A percentile compares a stretch with the other conserved stretches of the same genome.
phyloP scores from a whole-genome alignment of 2,113 vertebrate genomes.

The Furnarius figulus region DNA sequence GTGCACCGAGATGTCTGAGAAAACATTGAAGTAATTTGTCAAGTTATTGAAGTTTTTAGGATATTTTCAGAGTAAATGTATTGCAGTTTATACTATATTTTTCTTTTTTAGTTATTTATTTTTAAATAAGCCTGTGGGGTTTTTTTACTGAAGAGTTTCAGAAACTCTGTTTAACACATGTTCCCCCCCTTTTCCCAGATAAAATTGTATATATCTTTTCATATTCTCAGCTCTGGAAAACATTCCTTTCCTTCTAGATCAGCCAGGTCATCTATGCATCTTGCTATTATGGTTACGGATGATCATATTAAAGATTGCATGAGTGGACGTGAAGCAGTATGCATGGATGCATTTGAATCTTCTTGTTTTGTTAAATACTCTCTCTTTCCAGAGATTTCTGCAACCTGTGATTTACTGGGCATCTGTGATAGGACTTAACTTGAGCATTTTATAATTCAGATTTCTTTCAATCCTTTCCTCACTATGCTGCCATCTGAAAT shows the following conservation, averaged over 20 bases:
- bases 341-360: background rate
- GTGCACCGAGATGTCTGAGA: background rate
- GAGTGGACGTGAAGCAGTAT: background rate
- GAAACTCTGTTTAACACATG: background rate
- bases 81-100: background rate
- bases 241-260: slow-evolving; percentile 9
- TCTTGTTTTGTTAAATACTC: background rate
- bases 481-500: background rate
- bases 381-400: background rate
- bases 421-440: background rate
- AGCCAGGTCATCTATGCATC: background rate
- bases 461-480: background rate
- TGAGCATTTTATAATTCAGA: background rate
- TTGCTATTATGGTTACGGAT: background rate
- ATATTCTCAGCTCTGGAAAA: background rate
- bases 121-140: background rate
- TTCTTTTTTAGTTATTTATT: background rate
- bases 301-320: slow-evolving; percentile 6
- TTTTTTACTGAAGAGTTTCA: background rate
- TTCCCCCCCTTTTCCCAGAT: background rate
- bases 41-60: background rate
- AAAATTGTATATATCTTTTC: background rate
- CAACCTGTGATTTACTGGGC: background rate
- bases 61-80: background rate
- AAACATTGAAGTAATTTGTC: background rate